These are phyloP conservation scores for Megamerina dolium DNA, from an alignment of 2,888 invertebrate species.

Conservation along the genomic window DNA sequence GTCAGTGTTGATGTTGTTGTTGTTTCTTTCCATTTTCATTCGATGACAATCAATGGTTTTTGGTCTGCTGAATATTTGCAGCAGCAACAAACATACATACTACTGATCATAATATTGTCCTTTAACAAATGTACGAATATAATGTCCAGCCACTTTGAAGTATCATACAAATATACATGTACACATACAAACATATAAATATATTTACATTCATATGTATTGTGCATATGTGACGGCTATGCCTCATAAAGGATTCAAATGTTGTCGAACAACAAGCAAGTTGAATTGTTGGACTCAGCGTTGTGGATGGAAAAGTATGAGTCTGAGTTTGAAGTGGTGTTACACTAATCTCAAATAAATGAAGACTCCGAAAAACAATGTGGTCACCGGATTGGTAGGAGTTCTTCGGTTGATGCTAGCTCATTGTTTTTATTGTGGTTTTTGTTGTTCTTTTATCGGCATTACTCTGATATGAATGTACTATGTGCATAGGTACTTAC, in stretches of 20 bases:
- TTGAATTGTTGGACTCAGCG: background rate
- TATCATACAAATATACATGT: background rate
- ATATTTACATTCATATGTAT: background rate
- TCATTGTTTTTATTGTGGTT: conserved; percentile 2
- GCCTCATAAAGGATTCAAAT: conserved; percentile 43
- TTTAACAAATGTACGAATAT: too few relatives aligned
- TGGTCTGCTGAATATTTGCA: conserved; percentile 43
- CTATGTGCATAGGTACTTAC: too few relatives aligned
- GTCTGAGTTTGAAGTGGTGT: conserved; percentile 13
- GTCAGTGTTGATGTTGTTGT: too few relatives aligned
- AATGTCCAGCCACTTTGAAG: conserved; percentile 8
- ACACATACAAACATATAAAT: background rate
- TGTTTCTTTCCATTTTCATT: too few relatives aligned
- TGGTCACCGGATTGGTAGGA: too few relatives aligned
- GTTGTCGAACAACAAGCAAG: conserved; percentile 18
- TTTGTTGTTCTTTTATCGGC: too few relatives aligned
- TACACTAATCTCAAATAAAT: conserved; percentile 39
- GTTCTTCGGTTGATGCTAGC: too few relatives aligned
- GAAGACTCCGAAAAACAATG: conserved; percentile 42
- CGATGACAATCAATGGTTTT: conserved; percentile 48
- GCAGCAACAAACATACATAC: conserved; percentile 5
- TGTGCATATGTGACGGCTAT: conserved; percentile 21
- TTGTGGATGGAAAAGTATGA: too few relatives aligned
- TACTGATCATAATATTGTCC: too few relatives aligned
- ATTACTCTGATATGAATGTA: too few relatives aligned